Percentiles rank a stretch among this genome's conserved stretches.
These are phyloP conservation scores for Molossus molossus DNA, from an alignment of 2,797 vertebrate genomes.

Conservation along the genomic window DNA sequence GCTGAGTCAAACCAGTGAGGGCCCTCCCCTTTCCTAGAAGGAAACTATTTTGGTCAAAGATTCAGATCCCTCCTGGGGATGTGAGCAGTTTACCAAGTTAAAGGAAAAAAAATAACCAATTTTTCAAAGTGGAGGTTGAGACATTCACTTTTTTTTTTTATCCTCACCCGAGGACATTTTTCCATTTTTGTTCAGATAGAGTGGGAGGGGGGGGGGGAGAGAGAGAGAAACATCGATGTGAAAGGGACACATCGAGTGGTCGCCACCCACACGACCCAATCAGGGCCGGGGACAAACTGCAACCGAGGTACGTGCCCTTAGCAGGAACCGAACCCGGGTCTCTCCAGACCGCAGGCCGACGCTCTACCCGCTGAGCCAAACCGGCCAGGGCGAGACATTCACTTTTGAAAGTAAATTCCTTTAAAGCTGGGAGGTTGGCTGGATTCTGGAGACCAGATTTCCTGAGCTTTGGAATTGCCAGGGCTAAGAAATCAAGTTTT, in stretches of 20 bases:
- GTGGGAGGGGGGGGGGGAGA: too few species aligned
- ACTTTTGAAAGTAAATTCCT: conserved; percentile 45
- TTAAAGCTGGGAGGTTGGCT: neutral
- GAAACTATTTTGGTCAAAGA: conserved; percentile 23
- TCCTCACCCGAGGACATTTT: too few species aligned
- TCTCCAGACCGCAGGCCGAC: too few species aligned
- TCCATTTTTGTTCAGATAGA: too few species aligned
- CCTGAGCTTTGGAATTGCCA: neutral
- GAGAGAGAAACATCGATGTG: too few species aligned
- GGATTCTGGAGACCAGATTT: neutral
- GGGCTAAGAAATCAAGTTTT: neutral
- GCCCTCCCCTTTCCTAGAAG: neutral
- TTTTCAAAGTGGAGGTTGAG: neutral
- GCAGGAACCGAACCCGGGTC: too few species aligned
- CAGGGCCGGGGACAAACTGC: too few species aligned
- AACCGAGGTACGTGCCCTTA: too few species aligned
- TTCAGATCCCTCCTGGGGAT: neutral
- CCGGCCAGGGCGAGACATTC: neutral
- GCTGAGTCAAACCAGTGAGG: too few species aligned
- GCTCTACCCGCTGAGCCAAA: too few species aligned
- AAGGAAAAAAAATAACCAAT: neutral
- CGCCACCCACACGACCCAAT: too few species aligned
- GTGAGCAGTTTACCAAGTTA: neutral
- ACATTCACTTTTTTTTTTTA: neutral
- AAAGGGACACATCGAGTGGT: too few species aligned